Evolutionary conservation across 2,797 vertebrate species (phyloP).

Genomic region (Pteronotus mesoamericanus): DNA sequence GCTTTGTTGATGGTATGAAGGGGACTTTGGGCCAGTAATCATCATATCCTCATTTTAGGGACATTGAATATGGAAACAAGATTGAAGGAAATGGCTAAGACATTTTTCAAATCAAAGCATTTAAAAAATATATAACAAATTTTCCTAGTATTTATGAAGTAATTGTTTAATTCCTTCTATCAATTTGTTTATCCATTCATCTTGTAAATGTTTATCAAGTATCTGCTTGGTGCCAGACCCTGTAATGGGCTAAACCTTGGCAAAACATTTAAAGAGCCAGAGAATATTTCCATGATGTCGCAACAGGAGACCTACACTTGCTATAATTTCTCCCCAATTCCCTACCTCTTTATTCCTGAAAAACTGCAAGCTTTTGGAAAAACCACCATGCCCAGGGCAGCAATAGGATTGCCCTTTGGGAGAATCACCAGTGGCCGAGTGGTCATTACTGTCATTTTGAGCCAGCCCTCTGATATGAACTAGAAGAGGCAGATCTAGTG

Average conservation of each 20-base stretch:
- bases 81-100: neutral
- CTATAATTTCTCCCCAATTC: neutral
- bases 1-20: slow-evolving; percentile 82
- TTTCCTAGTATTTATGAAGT: neutral
- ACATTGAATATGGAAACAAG: slow-evolving; percentile 81
- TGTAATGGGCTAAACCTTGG: neutral
- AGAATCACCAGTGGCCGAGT: neutral
- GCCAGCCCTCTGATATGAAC: neutral
- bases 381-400: no score
- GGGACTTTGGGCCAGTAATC: slow-evolving; percentile 79
- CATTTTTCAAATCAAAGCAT: neutral
- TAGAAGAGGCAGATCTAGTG: neutral
- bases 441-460: neutral
- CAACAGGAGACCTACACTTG: neutral
- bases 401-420: neutral
- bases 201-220: no score
- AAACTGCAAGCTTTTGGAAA: neutral
- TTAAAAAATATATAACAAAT: neutral
- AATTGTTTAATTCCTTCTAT: neutral
- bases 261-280: neutral
- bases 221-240: neutral
- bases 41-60: slow-evolving; percentile 84
- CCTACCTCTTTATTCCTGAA: neutral
- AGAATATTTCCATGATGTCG: neutral
- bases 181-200: neutral